Conservation (phyloP, 2,888 invertebrate genomes). For the Lasius fuliginosus region DNA sequence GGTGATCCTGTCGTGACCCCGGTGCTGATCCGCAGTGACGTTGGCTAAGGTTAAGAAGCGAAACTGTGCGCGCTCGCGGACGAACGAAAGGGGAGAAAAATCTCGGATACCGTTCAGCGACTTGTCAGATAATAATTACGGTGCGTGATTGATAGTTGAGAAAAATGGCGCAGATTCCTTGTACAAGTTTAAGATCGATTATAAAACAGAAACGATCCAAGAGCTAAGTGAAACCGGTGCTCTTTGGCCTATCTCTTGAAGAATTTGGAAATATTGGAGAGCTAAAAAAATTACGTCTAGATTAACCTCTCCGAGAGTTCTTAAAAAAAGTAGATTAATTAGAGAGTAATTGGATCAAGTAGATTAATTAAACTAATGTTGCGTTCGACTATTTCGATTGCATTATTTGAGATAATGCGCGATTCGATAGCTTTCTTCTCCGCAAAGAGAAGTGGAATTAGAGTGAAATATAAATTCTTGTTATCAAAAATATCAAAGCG, state of each 20-base stretch:
- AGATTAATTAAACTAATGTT: neutral
- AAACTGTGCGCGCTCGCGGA: slow-evolving; percentile 4
- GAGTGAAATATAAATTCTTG: neutral
- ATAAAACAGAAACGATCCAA: neutral
- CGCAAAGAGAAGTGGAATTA: neutral
- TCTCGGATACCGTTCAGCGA: slow-evolving; percentile 19
- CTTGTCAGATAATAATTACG: slow-evolving; percentile 39
- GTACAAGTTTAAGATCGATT: neutral
- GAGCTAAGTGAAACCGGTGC: neutral
- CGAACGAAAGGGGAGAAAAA: slow-evolving; percentile 9
- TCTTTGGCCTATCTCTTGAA: neutral
- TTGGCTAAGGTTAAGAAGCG: slow-evolving; percentile 71
- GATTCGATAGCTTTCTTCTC: neutral
- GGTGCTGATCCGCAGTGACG: slow-evolving; percentile 65
- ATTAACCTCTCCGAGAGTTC: slow-evolving; percentile 7
- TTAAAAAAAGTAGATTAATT: neutral
- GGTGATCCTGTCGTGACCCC: slow-evolving; percentile 70
- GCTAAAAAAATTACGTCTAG: neutral
- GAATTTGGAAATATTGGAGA: neutral
- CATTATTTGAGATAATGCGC: neutral
- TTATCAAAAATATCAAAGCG: neutral
- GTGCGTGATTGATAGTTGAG: slow-evolving; percentile 4
- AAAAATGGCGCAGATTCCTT: neutral
- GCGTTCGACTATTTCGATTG: neutral
- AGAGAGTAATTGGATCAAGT: neutral